Conservation (phyloP, 2,888 invertebrate species). For the Laspeyria flexula region DNA sequence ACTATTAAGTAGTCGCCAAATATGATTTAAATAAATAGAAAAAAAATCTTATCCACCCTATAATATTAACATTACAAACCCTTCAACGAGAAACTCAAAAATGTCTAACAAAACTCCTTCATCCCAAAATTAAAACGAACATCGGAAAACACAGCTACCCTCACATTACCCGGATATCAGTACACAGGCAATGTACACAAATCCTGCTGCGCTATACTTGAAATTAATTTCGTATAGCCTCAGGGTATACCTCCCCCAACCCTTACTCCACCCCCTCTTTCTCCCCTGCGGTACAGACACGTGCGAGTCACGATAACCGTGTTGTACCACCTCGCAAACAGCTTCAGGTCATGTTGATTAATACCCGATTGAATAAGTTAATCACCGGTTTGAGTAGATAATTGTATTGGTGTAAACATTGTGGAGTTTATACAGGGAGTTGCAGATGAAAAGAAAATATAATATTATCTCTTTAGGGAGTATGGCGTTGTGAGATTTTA, state of each 20-base stretch:
- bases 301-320: conserved; percentile 62
- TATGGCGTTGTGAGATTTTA: background rate
- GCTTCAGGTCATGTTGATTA: conserved; percentile 52
- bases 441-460: background rate
- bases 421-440: conserved; percentile 1
- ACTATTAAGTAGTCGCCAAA: too few relatives aligned
- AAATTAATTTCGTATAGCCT: conserved; percentile 84
- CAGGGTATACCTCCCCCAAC: conserved; percentile 46
- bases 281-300: conserved; percentile 56
- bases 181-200: conserved; percentile 74
- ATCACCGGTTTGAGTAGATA: conserved; percentile 42
- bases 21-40: too few relatives aligned
- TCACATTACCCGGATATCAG: conserved; percentile 43
- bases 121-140: conserved; percentile 17
- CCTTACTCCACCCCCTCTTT: conserved; percentile 17
- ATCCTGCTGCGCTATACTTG: conserved; percentile 67
- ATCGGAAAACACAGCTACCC: conserved; percentile 48
- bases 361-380: conserved; percentile 48
- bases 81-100: conserved; percentile 5
- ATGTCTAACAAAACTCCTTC: conserved; percentile 1
- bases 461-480: background rate
- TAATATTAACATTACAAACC: background rate
- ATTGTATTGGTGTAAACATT: conserved; percentile 35
- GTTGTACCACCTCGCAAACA: conserved; percentile 55
- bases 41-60: background rate